A percentile compares a stretch with the other conserved stretches of the same genome.
These are phyloP conservation scores for Tetranychus piercei DNA, from an alignment of 2,888 invertebrate species.

Conservation along the genomic window DNA sequence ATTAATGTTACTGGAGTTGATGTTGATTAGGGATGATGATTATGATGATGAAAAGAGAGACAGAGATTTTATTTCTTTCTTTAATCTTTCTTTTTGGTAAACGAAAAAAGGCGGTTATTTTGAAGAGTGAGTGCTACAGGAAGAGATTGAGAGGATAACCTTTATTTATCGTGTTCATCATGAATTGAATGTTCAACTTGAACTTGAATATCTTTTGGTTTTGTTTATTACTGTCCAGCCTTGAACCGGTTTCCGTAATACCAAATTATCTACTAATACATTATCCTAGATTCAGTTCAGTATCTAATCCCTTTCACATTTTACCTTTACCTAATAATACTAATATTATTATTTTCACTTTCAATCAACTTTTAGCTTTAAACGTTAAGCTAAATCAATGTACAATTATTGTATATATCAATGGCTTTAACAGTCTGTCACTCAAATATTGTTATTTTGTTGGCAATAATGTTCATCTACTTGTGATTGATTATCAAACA, in stretches of 20 bases:
- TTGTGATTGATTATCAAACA: too few relatives aligned
- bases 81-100: neutral
- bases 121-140: neutral
- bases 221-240: neutral
- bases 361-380: neutral
- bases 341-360: neutral
- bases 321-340: neutral
- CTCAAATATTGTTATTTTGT: too few relatives aligned
- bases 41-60: neutral
- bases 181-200: neutral
- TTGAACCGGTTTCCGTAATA: neutral
- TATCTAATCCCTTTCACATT: neutral
- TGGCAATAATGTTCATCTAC: too few relatives aligned
- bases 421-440: too few relatives aligned
- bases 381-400: neutral
- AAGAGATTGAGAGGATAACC: neutral
- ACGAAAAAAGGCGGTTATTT: neutral
- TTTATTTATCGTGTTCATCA: neutral
- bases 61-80: neutral
- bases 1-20: neutral
- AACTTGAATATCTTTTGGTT: neutral
- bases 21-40: neutral
- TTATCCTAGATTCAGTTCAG: neutral
- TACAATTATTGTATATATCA: too few relatives aligned
- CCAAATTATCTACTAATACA: neutral